Percentiles rank a stretch among this genome's conserved stretches.
Conservation (phyloP, 2,888 invertebrate genomes). For the Plagodis dolabraria region DNA sequence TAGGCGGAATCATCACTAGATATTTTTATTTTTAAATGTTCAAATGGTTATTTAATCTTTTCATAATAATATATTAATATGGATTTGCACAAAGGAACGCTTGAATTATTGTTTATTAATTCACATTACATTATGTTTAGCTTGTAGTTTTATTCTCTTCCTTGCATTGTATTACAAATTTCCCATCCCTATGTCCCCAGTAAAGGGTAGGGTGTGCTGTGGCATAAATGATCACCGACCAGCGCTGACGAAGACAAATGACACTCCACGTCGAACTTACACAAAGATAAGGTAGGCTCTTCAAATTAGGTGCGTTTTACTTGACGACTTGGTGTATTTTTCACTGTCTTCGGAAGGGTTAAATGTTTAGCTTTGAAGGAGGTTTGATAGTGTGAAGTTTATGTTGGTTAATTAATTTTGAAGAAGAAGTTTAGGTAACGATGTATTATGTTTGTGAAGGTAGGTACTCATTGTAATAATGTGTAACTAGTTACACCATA, state of each 20-base stretch:
- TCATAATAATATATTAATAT: no score
- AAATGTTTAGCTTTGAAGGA: conserved; percentile 42
- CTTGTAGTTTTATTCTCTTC: neutral
- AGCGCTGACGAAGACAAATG: conserved; percentile 85
- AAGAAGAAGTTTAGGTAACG: neutral
- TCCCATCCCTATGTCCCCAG: conserved; percentile 47
- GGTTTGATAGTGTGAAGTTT: conserved; percentile 36
- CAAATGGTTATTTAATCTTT: no score
- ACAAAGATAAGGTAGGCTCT: conserved; percentile 83
- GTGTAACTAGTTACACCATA: no score
- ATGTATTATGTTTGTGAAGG: no score
- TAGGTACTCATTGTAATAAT: no score
- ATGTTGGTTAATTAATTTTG: conserved; percentile 28
- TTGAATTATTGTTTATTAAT: no score
- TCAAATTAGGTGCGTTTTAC: conserved; percentile 82
- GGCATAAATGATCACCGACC: conserved; percentile 85
- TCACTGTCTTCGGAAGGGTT: conserved; percentile 68
- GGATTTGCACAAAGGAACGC: no score
- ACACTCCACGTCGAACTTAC: conserved; percentile 81
- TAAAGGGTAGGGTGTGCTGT: conserved; percentile 84
- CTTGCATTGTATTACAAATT: conserved; percentile 28
- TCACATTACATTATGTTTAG: no score
- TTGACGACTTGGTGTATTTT: conserved; percentile 70
- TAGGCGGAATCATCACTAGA: no score
- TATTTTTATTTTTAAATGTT: no score